Conservation (phyloP, 2,113 vertebrate species). For the Colius striatus region DNA sequence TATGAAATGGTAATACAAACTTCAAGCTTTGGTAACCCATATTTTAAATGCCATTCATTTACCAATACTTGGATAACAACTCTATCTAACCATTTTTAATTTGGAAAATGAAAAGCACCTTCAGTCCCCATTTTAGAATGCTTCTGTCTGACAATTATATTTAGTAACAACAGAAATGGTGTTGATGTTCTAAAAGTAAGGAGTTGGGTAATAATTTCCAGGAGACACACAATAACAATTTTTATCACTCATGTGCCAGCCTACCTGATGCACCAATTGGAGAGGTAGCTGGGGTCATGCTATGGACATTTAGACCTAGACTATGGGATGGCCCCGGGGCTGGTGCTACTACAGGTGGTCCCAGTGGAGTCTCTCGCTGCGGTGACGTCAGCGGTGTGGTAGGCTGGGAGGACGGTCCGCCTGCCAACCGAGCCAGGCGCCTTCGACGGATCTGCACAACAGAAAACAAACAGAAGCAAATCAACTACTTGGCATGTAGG, state of each 20-base stretch:
- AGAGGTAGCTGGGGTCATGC: conserved; percentile 95
- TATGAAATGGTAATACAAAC: not conserved
- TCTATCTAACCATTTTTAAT: not conserved
- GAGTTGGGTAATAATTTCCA: not conserved
- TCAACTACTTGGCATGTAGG: rapidly evolving
- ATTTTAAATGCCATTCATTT: not conserved
- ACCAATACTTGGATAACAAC: not conserved
- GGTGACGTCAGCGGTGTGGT: conserved; percentile 93
- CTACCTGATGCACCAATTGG: conserved; percentile 94
- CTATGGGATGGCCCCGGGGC: conserved; percentile 88
- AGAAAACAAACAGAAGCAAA: not conserved
- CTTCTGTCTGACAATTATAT: not conserved
- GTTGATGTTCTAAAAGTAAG: not conserved
- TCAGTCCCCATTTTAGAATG: not conserved
- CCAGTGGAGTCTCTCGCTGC: conserved; percentile 94
- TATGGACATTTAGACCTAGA: conserved; percentile 89
- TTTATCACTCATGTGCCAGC: not conserved
- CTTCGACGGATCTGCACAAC: conserved; percentile 89
- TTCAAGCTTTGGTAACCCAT: not conserved
- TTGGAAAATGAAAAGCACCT: not conserved
- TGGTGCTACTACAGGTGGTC: conserved; percentile 85
- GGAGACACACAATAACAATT: rapidly evolving
- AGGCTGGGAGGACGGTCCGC: conserved; percentile 93
- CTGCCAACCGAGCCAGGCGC: conserved; percentile 92
- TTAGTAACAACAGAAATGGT: rapidly evolving